These are phyloP conservation scores for Euwallacea fornicatus DNA, from an alignment of 1,140 invertebrate genomes.

Conservation along the genomic window DNA sequence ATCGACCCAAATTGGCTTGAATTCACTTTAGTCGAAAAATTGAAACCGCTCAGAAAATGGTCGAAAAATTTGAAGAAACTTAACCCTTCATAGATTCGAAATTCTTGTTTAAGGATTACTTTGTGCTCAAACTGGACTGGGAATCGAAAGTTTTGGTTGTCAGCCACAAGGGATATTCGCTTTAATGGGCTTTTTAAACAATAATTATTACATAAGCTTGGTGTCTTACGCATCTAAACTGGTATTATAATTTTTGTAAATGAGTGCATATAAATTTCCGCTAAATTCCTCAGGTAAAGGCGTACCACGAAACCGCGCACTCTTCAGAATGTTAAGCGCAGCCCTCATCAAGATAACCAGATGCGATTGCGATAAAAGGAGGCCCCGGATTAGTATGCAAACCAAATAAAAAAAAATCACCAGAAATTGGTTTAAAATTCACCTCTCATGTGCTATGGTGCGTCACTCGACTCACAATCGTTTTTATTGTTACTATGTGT, in stretches of 20 bases:
- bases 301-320: conserved; percentile 6
- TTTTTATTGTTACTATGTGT: conserved; percentile 19
- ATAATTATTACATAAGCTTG: too few species aligned
- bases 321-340: conserved; percentile 29
- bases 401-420: conserved; percentile 39
- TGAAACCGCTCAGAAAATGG: too few species aligned
- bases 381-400: conserved; percentile 35
- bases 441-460: conserved; percentile 31
- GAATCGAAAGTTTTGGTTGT: too few species aligned
- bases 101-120: too few species aligned
- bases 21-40: too few species aligned
- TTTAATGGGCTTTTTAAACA: too few species aligned
- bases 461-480: conserved; percentile 31
- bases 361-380: conserved; percentile 27
- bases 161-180: too few species aligned
- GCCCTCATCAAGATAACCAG: conserved; percentile 37
- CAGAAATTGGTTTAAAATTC: conserved; percentile 39
- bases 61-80: too few species aligned
- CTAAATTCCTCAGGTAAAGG: conserved; percentile 22
- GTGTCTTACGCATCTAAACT: too few species aligned
- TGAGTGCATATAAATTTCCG: conserved; percentile 2
- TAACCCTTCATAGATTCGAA: too few species aligned
- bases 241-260: background rate
- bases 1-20: too few species aligned
- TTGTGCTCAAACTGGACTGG: too few species aligned